Evolutionary conservation across 2,113 vertebrate species (phyloP), one percentile per base, ranked within the genome.

Genomic region (Ictalurus furcatus): DNA sequence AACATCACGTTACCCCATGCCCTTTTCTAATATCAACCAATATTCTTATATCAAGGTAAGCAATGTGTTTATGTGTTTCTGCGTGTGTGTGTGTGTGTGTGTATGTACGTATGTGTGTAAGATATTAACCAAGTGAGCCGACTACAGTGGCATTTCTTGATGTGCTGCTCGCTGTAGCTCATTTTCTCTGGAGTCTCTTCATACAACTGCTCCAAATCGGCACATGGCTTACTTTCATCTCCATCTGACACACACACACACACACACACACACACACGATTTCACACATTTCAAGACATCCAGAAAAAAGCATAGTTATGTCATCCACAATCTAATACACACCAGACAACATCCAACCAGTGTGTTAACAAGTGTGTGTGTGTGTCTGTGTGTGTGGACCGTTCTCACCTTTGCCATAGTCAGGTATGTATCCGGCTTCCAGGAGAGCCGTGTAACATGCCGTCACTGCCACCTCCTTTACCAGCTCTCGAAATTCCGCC

Each of bases 391-490:
- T 56, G 52, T 85, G 21, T 85, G 12, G 94, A 95, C 93, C 92
- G 82, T 90, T 59, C 23, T 89, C 89, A 76, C 88, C 92, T 12
- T 79, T 0, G 84, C 86, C 84, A 63, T 94, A 86, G n/a, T 94
- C 91, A 34, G 94, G 93, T 86, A 86, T 89, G 87, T 94, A 94
- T 28, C 93, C 95, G 12, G 59, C 74, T 48, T 96, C 95, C 52
- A 88, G 82, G 85, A 96, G 86, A 79, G 93, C 95, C 40, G 91
- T 93, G 87, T 73, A 93, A 89, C 96, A 97, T 8, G 96, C 95
- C 87, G 71, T 93, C 87, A 95, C 84, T 6, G 96, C 95, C 86
- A 97, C 93, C 11, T 96, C 93, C 93, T 97, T 97, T 0, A 96
- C 95, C 84, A 96, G 93, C 17, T 94, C 94, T 85, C 95, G 93